phyloP scores from a whole-genome alignment of 1,140 invertebrate genomes.

The Forficula auricularia region DNA sequence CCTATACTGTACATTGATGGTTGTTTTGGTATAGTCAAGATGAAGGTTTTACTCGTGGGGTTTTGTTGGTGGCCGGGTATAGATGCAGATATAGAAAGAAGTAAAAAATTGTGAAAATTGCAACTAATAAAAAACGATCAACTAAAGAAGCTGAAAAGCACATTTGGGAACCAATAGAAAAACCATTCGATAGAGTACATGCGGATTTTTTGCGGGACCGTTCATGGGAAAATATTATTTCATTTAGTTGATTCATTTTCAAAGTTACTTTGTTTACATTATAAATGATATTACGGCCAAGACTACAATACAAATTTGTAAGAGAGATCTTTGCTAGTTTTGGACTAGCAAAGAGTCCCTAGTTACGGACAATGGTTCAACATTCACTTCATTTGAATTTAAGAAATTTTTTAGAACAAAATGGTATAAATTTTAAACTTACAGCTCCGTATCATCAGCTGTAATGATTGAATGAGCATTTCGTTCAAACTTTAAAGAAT shows the following conservation, averaged over 20 bases:
- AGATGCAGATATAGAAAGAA: background rate
- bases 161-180: background rate
- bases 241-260: slow-evolving; percentile 1
- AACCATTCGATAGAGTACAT: slow-evolving; percentile 1
- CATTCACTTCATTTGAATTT: slow-evolving; percentile 15
- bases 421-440: slow-evolving; percentile 14
- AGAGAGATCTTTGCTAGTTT: slow-evolving; percentile 12
- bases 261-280: background rate
- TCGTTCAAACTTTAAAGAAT: slow-evolving; percentile 19
- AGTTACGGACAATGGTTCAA: slow-evolving; percentile 19
- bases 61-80: slow-evolving; percentile 11
- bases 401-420: slow-evolving; percentile 13
- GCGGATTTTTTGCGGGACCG: background rate
- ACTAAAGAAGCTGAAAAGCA: too few relatives aligned
- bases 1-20: too few relatives aligned
- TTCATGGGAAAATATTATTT: background rate
- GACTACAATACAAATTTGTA: background rate
- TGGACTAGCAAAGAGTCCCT: slow-evolving; percentile 14
- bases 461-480: slow-evolving; percentile 18
- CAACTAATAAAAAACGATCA: too few relatives aligned
- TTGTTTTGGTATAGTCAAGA: slow-evolving; percentile 8
- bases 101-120: too few relatives aligned
- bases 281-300: background rate
- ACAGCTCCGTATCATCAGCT: slow-evolving; percentile 13
- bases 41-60: slow-evolving; percentile 9